A percentile compares a stretch with the other conserved stretches of the same genome.
phyloP scores from a whole-genome alignment of 2,888 invertebrate species.

The Synergus gifuensis region DNA sequence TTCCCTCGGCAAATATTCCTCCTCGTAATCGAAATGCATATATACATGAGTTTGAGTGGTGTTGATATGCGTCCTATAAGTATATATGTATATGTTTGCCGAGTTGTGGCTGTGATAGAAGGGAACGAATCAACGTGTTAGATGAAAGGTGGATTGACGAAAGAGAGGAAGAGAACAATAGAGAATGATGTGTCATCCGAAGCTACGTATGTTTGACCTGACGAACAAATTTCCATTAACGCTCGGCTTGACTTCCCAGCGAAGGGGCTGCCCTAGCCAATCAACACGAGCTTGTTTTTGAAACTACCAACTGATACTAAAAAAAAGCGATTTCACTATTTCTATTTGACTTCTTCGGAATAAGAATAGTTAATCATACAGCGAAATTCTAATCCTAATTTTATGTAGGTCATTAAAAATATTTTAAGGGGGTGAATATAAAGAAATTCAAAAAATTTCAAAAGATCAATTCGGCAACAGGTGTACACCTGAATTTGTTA shows the following conservation, averaged over 20 bases:
- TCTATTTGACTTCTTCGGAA: background rate
- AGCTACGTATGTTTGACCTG: constrained; percentile 60
- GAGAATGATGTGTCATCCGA: constrained; percentile 54
- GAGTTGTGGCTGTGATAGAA: constrained; percentile 39
- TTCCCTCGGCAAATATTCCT: constrained; percentile 59
- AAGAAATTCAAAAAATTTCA: too few relatives aligned
- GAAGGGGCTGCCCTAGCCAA: constrained; percentile 51
- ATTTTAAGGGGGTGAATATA: background rate
- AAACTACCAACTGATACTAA: constrained; percentile 39
- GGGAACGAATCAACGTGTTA: constrained; percentile 53
- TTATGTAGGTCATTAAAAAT: too few relatives aligned
- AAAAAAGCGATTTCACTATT: constrained; percentile 12
- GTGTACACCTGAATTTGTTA: too few relatives aligned
- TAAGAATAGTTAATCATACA: background rate
- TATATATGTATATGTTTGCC: constrained; percentile 44
- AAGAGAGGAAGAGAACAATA: constrained; percentile 44
- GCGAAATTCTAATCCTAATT: background rate
- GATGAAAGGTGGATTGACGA: constrained; percentile 46
- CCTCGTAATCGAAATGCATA: constrained; percentile 68
- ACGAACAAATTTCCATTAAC: constrained; percentile 66
- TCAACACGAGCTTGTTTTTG: constrained; percentile 55
- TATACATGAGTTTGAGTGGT: constrained; percentile 67
- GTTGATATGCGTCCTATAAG: constrained; percentile 57
- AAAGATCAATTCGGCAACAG: too few relatives aligned
- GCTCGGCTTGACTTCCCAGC: constrained; percentile 54